Evolutionary conservation across 2,888 invertebrate species (phyloP).

Genomic region (Aethes cnicana): DNA sequence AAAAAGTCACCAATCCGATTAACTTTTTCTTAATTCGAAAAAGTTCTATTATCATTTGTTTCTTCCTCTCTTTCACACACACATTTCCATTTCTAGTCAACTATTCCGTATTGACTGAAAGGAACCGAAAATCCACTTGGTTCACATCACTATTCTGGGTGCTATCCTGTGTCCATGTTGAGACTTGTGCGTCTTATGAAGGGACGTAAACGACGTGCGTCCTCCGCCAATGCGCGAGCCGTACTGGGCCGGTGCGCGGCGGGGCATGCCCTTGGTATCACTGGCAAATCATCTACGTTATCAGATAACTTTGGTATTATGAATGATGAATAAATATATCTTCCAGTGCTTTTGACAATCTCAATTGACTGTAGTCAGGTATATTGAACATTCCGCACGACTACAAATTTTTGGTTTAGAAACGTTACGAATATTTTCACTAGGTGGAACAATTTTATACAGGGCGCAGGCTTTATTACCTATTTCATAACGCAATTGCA

Average conservation of each 20-base stretch:
- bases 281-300: conserved; percentile 18
- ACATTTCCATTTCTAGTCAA: conserved; percentile 22
- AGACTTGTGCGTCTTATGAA: conserved; percentile 24
- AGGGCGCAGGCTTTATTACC: no score
- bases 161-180: conserved; percentile 40
- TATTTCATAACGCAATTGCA: no score
- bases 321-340: conserved; percentile 9
- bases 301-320: conserved; percentile 14
- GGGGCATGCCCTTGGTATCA: conserved; percentile 22
- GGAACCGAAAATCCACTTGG: conserved; percentile 28
- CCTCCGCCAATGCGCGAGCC: background rate
- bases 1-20: background rate
- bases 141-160: conserved; percentile 38
- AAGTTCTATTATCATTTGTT: no score
- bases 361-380: no score
- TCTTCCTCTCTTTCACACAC: background rate
- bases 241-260: conserved; percentile 16
- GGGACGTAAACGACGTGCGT: background rate
- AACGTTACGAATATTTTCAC: no score
- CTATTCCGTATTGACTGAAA: conserved; percentile 24
- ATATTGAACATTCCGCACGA: no score
- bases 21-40: background rate
- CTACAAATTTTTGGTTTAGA: no score
- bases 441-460: no score
- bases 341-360: no score